Evolutionary conservation across 1,140 invertebrate species (phyloP).

Genomic region (Drosophila pectinifera): DNA sequence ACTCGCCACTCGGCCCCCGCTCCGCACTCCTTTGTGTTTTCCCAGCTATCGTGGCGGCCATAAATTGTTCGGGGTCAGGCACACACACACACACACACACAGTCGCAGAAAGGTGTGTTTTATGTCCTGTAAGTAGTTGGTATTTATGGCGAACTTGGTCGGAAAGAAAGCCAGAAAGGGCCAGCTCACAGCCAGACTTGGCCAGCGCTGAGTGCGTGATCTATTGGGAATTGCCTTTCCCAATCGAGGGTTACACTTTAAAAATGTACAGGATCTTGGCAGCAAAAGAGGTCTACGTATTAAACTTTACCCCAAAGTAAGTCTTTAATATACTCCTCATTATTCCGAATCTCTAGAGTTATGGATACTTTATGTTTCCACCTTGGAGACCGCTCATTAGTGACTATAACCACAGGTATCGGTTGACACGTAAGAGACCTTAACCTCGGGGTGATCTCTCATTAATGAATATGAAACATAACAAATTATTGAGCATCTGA

Average conservation of each 20-base stretch:
- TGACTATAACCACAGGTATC: neutral
- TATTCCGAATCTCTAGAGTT: neutral
- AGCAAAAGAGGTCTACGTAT: neutral
- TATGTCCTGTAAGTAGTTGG: constrained; percentile 72
- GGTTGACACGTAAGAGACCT: neutral
- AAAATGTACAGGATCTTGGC: too few species aligned
- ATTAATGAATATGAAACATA: constrained; percentile 20
- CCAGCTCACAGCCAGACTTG: constrained; percentile 8
- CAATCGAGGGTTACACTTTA: neutral
- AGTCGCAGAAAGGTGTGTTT: constrained; percentile 47
- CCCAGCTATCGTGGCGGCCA: constrained; percentile 63
- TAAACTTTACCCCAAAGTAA: neutral
- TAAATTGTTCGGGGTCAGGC: constrained; percentile 63
- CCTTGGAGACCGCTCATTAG: constrained; percentile 12
- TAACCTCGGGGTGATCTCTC: too few species aligned
- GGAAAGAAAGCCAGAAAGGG: constrained; percentile 29
- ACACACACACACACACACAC: constrained; percentile 35
- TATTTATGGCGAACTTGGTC: constrained; percentile 65
- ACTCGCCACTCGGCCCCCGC: constrained; percentile 25
- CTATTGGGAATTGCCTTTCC: neutral
- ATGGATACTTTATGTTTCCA: neutral
- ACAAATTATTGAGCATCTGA: constrained; percentile 21
- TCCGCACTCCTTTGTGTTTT: constrained; percentile 2
- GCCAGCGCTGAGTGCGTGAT: constrained; percentile 8
- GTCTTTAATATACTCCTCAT: neutral